Conservation (phyloP, 2,113 vertebrate species). For the human region DNA sequence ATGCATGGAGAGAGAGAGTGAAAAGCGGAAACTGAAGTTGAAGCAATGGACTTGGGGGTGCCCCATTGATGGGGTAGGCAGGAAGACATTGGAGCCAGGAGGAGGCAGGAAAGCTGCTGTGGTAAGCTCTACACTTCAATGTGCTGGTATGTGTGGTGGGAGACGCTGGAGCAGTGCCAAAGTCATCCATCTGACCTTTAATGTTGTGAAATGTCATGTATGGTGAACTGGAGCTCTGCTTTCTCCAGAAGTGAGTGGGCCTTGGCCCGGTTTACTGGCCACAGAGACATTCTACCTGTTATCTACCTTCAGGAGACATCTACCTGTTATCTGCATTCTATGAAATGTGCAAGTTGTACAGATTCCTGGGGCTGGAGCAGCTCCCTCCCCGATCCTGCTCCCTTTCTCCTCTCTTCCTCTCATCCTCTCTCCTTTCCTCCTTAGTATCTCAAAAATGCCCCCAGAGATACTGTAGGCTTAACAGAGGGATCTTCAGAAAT, state of each 20-base stretch:
- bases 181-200: neutral
- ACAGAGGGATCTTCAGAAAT: neutral
- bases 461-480: neutral
- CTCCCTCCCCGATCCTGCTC: neutral
- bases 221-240: neutral
- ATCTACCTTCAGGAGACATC: neutral
- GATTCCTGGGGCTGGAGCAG: neutral
- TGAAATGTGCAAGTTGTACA: neutral
- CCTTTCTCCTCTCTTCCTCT: neutral
- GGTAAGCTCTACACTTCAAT: rapidly evolving
- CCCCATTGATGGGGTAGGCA: neutral
- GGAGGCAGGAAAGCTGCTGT: neutral
- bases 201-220: neutral
- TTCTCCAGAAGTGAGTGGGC: neutral
- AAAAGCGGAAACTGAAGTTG: neutral
- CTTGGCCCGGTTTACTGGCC: neutral
- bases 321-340: neutral
- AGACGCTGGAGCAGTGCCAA: neutral
- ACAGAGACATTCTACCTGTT: neutral
- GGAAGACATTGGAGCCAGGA: neutral
- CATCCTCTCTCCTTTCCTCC: neutral
- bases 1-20: neutral
- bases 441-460: neutral
- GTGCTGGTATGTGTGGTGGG: neutral
- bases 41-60: neutral